Base-by-base conservation (phyloP, 53 echinoderm and acorn worm species). In the Holothuria leucospilota region DNA sequence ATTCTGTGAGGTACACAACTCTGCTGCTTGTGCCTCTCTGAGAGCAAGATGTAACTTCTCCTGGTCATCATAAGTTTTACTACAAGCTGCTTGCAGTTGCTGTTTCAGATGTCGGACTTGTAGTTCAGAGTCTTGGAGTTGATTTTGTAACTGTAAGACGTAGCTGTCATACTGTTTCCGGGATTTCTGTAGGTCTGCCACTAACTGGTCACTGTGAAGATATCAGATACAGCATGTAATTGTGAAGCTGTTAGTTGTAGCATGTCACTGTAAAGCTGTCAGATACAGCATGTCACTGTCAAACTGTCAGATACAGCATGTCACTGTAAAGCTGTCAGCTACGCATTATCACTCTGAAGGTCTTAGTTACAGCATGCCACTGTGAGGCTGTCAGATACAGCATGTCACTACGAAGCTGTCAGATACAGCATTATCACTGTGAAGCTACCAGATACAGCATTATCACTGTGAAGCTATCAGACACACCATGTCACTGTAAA, bases 1-100 rank as follows among this genome's bases (percentile, higher is more conserved):
- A 80, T 89, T 93, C 13, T 92, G 58, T 0, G 69, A 89, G 63
- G 91, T 73, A 86, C 91, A 91, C 29, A 89, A 78, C 2, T 93
- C 93, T 90, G 92, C 93, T 65, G 62, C 75, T 30, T 93, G 91
- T 25, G 91, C 77, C 62, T 89, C 68, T 68, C 89, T 87, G 59
- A 89, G 88, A 1, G 92, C 90, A 25, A 94, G 86, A 62, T 94
- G 90, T 62, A 96, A 62, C 20, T 80, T 81, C 86, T 96, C 94
- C 25, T 89, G 74, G 59, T 72, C 82, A 46, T 96, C 92, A 41
- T 53, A 60, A 16, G 89, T 62, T 52, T 71, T 59, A 13, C 86
- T 82, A 56, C 84, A 77, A 39, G 90, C 63, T 2, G 70, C 81
- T 21, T 82, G 67, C 38, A 96, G 82, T 18, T 90, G 88, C 84